Conservation (phyloP, 1,140 invertebrate genomes). For the Saxidomus purpurata region DNA sequence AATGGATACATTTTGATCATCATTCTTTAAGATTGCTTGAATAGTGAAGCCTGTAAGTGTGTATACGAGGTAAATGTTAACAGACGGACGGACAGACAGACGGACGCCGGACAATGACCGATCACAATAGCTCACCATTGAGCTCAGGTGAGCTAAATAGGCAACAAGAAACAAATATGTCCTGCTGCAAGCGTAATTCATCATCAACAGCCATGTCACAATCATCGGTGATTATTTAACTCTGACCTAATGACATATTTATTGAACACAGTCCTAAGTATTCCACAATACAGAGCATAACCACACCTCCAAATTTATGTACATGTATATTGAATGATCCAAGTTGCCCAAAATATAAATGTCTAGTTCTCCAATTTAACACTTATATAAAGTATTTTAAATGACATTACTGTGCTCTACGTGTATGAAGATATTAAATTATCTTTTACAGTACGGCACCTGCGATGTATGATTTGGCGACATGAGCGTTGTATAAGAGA, state of each 20-base stretch:
- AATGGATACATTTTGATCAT: not conserved
- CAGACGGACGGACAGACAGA: not conserved
- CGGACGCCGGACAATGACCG: constrained; percentile 1
- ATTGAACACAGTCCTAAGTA: constrained; percentile 54
- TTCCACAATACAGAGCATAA: constrained; percentile 49
- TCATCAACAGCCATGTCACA: constrained; percentile 53
- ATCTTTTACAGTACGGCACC: constrained; percentile 53
- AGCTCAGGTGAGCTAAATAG: constrained; percentile 50
- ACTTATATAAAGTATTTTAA: constrained; percentile 54
- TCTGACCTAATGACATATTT: constrained; percentile 51
- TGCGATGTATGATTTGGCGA: constrained; percentile 52
- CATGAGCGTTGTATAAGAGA: constrained; percentile 52
- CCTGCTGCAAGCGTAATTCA: too few relatives aligned
- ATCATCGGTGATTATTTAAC: constrained; percentile 50
- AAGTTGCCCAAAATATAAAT: constrained; percentile 53
- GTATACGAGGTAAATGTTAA: not conserved
- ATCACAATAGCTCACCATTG: not conserved
- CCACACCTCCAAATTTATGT: constrained; percentile 48
- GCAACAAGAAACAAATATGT: constrained; percentile 54
- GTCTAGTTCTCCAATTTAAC: constrained; percentile 54
- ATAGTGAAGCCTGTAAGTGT: not conserved
- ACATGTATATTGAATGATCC: constrained; percentile 54
- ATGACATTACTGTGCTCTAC: constrained; percentile 53
- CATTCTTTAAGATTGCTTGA: not conserved
- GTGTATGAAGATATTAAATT: constrained; percentile 52